These are phyloP conservation scores for Osmerus mordax DNA, from an alignment of 2,113 vertebrate species.

Conservation along the genomic window DNA sequence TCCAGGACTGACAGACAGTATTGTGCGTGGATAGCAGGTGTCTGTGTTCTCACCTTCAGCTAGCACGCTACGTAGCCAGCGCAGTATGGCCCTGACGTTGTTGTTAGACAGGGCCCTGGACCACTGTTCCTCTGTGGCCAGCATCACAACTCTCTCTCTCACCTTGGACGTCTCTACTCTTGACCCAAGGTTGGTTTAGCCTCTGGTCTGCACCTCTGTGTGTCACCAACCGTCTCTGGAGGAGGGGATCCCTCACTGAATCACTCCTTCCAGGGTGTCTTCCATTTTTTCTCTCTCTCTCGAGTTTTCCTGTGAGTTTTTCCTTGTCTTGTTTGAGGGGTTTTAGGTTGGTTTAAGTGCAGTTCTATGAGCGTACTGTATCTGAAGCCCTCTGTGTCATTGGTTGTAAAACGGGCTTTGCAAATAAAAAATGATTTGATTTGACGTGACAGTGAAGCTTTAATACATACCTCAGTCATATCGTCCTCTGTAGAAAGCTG, in stretches of 20 bases:
- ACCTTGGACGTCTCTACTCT: neutral
- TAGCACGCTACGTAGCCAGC: constrained; percentile 30
- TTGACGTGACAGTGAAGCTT: no score
- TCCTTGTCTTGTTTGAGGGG: no score
- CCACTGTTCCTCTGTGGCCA: constrained; percentile 49
- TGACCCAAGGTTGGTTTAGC: neutral
- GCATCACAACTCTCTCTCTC: neutral
- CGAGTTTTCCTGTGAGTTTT: neutral
- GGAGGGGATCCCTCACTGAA: no score
- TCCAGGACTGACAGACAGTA: no score
- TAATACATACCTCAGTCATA: neutral
- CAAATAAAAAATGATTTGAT: neutral
- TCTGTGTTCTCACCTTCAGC: constrained; percentile 37
- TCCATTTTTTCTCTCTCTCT: neutral
- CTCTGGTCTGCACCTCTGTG: neutral
- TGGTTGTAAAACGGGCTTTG: neutral
- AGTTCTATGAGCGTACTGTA: neutral
- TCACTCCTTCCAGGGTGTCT: neutral
- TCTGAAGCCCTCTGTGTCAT: neutral
- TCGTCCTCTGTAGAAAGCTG: neutral
- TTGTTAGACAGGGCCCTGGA: constrained; percentile 48
- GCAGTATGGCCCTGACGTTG: constrained; percentile 48
- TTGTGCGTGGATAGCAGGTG: neutral
- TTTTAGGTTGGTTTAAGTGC: no score
- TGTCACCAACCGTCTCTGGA: no score